Conservation (phyloP, 2,888 invertebrate genomes). For the Phlogophora meticulosa region DNA sequence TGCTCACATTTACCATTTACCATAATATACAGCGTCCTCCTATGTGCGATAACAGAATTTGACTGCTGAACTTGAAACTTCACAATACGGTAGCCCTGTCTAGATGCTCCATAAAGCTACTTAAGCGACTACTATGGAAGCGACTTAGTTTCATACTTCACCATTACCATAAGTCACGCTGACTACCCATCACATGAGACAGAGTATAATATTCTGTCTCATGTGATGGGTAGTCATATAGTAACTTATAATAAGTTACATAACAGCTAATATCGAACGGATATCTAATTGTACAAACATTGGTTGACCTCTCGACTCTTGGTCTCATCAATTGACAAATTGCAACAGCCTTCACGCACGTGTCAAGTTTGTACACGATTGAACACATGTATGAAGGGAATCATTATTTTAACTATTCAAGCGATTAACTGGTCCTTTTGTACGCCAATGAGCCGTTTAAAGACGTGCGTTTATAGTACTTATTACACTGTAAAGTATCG, state of each 20-base stretch:
- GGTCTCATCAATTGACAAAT: conserved; percentile 65
- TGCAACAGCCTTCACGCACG: conserved; percentile 55
- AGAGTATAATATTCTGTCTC: too few relatives aligned
- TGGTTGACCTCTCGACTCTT: conserved; percentile 60
- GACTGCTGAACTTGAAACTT: background rate
- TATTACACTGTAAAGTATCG: background rate
- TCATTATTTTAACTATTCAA: conserved; percentile 26
- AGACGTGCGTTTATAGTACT: background rate
- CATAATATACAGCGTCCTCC: conserved; percentile 4
- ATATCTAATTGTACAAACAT: conserved; percentile 68
- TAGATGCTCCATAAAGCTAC: too few relatives aligned
- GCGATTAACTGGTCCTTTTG: conserved; percentile 27
- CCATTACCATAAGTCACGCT: too few relatives aligned
- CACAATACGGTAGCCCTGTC: too few relatives aligned
- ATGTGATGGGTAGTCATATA: too few relatives aligned
- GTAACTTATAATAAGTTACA: conserved; percentile 1
- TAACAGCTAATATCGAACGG: conserved; percentile 32
- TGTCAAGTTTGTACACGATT: conserved; percentile 47
- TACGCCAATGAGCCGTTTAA: conserved; percentile 6
- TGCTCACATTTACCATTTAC: too few relatives aligned
- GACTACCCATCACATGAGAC: too few relatives aligned
- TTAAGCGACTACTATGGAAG: too few relatives aligned
- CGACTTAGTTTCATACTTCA: too few relatives aligned
- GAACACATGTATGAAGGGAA: conserved; percentile 16
- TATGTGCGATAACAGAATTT: background rate